phyloP scores from a whole-genome alignment of 2,888 invertebrate genomes.

The Lagria hirta region DNA sequence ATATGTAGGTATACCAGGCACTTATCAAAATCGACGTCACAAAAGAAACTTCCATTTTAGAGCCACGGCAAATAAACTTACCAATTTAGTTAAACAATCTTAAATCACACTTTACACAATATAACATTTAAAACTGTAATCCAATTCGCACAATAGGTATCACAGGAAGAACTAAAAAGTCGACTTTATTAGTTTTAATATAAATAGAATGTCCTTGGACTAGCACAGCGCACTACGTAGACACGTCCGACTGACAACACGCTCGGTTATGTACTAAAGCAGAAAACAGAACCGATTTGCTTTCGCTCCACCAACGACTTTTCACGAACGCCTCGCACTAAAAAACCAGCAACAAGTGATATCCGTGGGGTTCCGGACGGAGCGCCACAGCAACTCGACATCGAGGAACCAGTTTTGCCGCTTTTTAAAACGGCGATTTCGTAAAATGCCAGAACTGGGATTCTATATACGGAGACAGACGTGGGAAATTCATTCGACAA shows the following conservation, averaged over 20 bases:
- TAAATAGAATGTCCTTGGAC: conserved; percentile 41
- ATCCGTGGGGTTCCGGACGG: conserved; percentile 35
- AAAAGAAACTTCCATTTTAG: conserved; percentile 1
- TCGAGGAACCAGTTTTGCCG: conserved; percentile 36
- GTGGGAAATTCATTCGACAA: neutral
- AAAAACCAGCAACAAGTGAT: conserved; percentile 48
- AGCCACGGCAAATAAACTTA: conserved; percentile 13
- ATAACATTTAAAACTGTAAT: too few relatives aligned
- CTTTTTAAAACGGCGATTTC: conserved; percentile 35
- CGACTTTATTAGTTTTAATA: conserved; percentile 8
- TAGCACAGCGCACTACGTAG: conserved; percentile 26
- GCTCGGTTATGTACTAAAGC: conserved; percentile 42
- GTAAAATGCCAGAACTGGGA: conserved; percentile 30
- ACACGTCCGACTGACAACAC: conserved; percentile 35
- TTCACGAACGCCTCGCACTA: conserved; percentile 33
- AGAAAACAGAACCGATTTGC: conserved; percentile 29
- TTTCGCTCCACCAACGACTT: conserved; percentile 34
- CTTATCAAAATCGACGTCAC: conserved; percentile 4
- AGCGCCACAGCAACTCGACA: conserved; percentile 9
- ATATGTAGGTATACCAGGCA: conserved; percentile 3
- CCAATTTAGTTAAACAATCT: conserved; percentile 10
- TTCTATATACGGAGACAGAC: neutral
- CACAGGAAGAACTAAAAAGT: conserved; percentile 8
- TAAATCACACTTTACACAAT: too few relatives aligned
- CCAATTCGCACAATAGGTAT: too few relatives aligned